Conservation (phyloP, 2,113 vertebrate species). For the Chaetops frenatus region DNA sequence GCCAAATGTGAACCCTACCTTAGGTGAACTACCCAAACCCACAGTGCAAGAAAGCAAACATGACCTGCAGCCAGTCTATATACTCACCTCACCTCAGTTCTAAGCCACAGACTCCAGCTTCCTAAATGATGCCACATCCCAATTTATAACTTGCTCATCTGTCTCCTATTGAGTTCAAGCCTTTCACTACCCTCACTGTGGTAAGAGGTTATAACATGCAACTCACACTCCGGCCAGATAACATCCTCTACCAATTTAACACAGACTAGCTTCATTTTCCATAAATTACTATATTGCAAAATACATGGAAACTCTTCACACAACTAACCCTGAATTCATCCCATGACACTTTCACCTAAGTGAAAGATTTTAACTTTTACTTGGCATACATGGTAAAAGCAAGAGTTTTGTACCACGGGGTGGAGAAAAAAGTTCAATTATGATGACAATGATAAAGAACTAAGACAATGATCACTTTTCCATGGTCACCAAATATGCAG, state of each 20-base stretch:
- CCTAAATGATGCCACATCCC: neutral
- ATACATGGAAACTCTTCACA: neutral
- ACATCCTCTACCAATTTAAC: neutral
- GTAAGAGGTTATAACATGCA: neutral
- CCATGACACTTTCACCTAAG: neutral
- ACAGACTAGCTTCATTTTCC: neutral
- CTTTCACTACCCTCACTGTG: neutral
- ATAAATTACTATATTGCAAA: neutral
- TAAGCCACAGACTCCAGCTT: neutral
- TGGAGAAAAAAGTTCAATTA: neutral
- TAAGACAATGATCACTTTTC: neutral
- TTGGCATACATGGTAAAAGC: neutral
- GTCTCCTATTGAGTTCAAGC: neutral
- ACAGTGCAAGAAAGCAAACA: neutral
- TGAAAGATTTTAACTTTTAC: neutral
- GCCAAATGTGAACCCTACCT: neutral
- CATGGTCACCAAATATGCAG: neutral
- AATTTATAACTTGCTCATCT: neutral
- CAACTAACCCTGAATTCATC: neutral
- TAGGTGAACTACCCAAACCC: neutral
- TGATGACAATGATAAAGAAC: neutral
- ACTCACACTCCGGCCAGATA: neutral
- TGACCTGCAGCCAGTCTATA: neutral
- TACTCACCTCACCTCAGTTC: neutral
- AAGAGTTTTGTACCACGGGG: neutral